phyloP scores from a whole-genome alignment of 2,113 vertebrate genomes.

The Entomyzon cyanotis region DNA sequence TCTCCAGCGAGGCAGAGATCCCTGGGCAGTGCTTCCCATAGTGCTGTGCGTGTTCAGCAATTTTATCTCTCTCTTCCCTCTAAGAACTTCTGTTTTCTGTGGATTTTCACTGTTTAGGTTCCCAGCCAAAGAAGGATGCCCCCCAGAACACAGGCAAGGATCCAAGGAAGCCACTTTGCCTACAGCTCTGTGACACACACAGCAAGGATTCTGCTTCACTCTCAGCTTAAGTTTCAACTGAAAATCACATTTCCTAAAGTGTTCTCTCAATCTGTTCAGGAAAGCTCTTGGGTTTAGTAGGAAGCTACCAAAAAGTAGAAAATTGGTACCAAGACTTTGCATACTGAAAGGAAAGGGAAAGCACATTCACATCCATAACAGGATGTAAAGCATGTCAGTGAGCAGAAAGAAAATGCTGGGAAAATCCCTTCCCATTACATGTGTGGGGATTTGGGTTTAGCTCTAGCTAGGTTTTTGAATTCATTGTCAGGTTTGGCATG shows the following conservation, averaged over 20 bases:
- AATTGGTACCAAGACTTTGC: neutral
- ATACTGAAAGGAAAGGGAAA: neutral
- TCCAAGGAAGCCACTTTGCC: neutral
- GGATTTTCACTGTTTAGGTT: neutral
- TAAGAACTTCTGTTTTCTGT: neutral
- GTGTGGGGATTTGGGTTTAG: neutral
- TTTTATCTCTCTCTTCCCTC: neutral
- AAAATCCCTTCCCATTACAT: slow-evolving; percentile 19
- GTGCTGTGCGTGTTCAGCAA: neutral
- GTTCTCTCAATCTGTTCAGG: neutral
- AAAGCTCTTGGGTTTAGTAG: neutral
- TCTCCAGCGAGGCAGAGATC: neutral
- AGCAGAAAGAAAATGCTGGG: neutral
- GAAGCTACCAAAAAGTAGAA: neutral
- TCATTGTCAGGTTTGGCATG: neutral
- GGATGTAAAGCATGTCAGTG: neutral
- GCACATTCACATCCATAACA: neutral
- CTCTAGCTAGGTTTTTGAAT: neutral
- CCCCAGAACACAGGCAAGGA: neutral
- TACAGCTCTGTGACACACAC: neutral
- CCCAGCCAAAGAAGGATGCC: neutral
- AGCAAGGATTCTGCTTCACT: neutral
- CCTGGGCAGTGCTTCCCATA: neutral
- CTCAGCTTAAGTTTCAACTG: neutral
- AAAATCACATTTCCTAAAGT: neutral